These are phyloP conservation scores for Polyodon spathula DNA, from an alignment of 2,113 vertebrate species.

Conservation along the genomic window DNA sequence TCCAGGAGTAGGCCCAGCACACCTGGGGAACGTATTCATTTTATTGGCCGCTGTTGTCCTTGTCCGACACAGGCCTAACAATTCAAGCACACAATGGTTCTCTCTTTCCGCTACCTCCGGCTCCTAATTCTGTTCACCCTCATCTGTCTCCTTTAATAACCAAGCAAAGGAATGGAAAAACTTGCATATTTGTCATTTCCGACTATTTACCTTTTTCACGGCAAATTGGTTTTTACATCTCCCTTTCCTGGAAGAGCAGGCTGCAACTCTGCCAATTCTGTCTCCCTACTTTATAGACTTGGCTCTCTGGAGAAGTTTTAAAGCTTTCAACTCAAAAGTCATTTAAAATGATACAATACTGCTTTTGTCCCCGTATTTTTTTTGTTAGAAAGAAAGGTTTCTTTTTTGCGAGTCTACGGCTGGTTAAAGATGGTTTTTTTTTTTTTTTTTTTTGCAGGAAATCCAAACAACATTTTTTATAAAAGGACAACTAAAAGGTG, in stretches of 20 bases:
- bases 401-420: constrained; percentile 18
- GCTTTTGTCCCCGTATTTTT: constrained; percentile 57
- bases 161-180: constrained; percentile 43
- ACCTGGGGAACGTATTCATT: no score
- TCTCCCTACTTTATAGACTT: constrained; percentile 56
- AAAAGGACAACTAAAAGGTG: no score
- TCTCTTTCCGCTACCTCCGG: constrained; percentile 35
- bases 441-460: no score
- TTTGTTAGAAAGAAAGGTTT: constrained; percentile 26
- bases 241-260: constrained; percentile 64
- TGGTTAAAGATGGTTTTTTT: constrained; percentile 7
- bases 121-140: constrained; percentile 31
- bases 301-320: constrained; percentile 60
- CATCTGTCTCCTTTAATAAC: constrained; percentile 50
- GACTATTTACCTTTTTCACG: constrained; percentile 67
- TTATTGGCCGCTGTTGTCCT: no score
- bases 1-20: no score
- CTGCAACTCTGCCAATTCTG: constrained; percentile 49
- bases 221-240: constrained; percentile 72
- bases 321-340: constrained; percentile 60
- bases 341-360: constrained; percentile 62
- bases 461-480: no score
- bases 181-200: constrained; percentile 64
- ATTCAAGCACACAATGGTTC: no score
- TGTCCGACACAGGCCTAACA: no score